Base-by-base conservation (phyloP, 2,113 vertebrate species). In the Xiphorhynchus elegans region DNA sequence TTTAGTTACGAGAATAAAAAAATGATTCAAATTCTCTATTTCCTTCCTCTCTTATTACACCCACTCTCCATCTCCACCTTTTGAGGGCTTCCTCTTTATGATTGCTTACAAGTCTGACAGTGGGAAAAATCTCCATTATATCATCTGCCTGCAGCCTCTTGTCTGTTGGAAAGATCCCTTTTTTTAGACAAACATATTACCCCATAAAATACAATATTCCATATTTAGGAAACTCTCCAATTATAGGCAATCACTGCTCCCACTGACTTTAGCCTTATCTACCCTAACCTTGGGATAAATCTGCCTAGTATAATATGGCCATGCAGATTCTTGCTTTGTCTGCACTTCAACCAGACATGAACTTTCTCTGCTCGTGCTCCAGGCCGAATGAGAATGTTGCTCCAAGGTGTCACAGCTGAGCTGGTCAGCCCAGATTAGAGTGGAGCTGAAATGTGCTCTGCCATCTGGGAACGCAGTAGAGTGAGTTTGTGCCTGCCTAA, bases 11-110 rank as follows among this genome's bases (percentile, higher is more conserved):
- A 37, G 83, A 93, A 78, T 89, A 55, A 67, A 83, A 94, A 87
- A 90, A 4, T 2, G 0, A 88, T 81, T 95, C 52, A 75, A 95
- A 93, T 89, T 89, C 80, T 64, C 26, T 78, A 60, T 82, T 95
- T 93, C 87, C 89, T 87, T 95, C 84, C 68, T 96, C 89, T 44
- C 46, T 96, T 87, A 95, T 87, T 88, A 95, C 95, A 95, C 91
- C 86, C 84, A 96, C 93, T 89, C 84, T 95, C 68, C 50, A 83
- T 87, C 70, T 90, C 84, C 86, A 95, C 68, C 84, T 92, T 84
- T 74, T 79, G 73, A 92, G 80, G 87, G 89, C 58, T 93, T 96
- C 93, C 91, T 87, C 80, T 90, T 82, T 73, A 70, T 70, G 66
- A 94, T 0, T 95, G 77, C 94, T 96, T 91, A 49, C 49, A 90